phyloP scores from a whole-genome alignment of 1,140 invertebrate species.

The Rhagoletis pomonella region DNA sequence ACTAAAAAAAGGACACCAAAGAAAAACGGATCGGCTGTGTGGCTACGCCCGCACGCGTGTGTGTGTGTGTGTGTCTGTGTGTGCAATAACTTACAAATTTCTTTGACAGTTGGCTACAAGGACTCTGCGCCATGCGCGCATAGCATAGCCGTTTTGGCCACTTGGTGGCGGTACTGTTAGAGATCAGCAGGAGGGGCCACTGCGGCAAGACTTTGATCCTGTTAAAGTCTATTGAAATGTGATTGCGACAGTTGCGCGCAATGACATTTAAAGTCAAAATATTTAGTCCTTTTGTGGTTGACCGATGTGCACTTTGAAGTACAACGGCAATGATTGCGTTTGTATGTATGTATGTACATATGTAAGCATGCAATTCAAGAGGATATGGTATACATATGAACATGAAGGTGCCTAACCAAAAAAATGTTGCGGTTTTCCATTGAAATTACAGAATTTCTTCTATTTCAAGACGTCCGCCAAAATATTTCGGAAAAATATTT shows the following conservation, averaged over 20 bases:
- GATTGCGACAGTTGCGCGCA: neutral
- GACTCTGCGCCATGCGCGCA: neutral
- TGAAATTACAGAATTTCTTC: too few relatives aligned
- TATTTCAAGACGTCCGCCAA: too few relatives aligned
- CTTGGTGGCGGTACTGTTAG: slow-evolving; percentile 7
- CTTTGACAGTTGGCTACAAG: slow-evolving; percentile 15
- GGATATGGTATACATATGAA: neutral
- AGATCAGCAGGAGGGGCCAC: slow-evolving; percentile 41
- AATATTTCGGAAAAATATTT: too few relatives aligned
- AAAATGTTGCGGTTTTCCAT: too few relatives aligned
- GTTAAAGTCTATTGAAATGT: neutral
- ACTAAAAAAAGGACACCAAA: neutral
- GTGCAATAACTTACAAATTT: slow-evolving; percentile 39
- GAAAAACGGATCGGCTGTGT: neutral
- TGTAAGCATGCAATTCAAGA: neutral
- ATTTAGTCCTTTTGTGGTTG: slow-evolving; percentile 10
- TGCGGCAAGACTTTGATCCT: slow-evolving; percentile 41
- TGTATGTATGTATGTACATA: neutral
- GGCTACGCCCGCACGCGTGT: neutral
- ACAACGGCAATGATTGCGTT: neutral
- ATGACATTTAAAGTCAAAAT: slow-evolving; percentile 46
- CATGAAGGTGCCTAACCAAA: neutral
- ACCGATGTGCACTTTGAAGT: neutral
- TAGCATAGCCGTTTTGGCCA: neutral
- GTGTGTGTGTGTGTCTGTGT: neutral